A percentile compares a stretch with the other conserved stretches of the same genome.
phyloP scores from a whole-genome alignment of 2,797 vertebrate genomes.

The Gephyroberyx darwinii region DNA sequence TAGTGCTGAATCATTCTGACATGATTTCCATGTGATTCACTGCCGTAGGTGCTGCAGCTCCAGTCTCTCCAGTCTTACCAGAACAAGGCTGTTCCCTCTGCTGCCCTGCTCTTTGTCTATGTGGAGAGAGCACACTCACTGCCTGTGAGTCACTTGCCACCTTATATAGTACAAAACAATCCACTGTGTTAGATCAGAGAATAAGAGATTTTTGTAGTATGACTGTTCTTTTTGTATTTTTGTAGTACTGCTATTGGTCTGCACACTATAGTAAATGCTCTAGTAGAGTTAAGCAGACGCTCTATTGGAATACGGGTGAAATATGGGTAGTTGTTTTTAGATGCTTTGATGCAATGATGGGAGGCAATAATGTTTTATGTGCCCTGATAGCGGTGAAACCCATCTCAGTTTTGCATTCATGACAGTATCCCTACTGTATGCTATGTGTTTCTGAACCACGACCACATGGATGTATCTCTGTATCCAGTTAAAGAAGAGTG shows the following conservation, averaged over 20 bases:
- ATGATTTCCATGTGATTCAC: constrained; percentile 37
- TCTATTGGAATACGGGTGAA: not conserved
- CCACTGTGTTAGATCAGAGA: not conserved
- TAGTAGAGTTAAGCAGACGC: not conserved
- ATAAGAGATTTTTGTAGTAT: not conserved
- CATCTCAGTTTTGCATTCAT: not conserved
- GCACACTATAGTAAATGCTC: not conserved
- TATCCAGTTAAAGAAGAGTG: constrained; percentile 86
- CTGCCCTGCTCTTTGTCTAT: constrained; percentile 87
- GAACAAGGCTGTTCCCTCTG: constrained; percentile 83
- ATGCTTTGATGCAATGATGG: not conserved
- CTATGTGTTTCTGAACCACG: constrained; percentile 1
- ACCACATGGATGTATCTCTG: not conserved
- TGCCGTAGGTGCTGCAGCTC: constrained; percentile 83
- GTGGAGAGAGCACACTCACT: constrained; percentile 84
- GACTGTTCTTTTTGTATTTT: not conserved
- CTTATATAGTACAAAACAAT: not conserved
- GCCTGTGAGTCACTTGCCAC: constrained; percentile 79
- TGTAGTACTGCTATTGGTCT: not conserved
- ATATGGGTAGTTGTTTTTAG: constrained; percentile 3
- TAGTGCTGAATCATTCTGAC: constrained; percentile 52
- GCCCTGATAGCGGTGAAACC: not conserved
- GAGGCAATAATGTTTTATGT: not conserved
- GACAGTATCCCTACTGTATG: not conserved
- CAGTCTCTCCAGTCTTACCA: constrained; percentile 84